Percentiles rank a stretch among this genome's conserved stretches.
Conservation (phyloP, 2,888 invertebrate species). For the Drosophila meridiana region DNA sequence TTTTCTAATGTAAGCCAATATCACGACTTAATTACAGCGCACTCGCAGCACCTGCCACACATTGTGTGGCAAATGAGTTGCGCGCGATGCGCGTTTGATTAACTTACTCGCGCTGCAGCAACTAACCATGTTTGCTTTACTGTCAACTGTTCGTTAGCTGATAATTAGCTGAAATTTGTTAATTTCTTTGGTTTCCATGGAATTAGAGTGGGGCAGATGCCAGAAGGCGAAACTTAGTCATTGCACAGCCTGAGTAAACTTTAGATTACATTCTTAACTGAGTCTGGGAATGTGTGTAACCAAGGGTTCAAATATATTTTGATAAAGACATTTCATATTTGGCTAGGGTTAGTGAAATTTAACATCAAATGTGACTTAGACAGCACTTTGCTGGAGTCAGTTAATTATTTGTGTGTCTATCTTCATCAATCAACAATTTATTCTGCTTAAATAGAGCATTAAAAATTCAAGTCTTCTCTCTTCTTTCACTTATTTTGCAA, state of each 20-base stretch:
- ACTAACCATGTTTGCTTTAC: not conserved
- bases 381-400: not conserved
- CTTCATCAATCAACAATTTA: not conserved
- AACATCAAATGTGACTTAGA: not conserved
- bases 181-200: not conserved
- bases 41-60: conserved; percentile 19
- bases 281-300: not conserved
- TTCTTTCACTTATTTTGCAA: too few species aligned
- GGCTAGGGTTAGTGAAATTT: not conserved
- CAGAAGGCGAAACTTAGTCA: not conserved
- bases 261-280: not conserved
- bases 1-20: conserved; percentile 29
- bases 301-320: not conserved
- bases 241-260: not conserved
- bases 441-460: not conserved
- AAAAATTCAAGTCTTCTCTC: too few species aligned
- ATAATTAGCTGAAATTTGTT: conserved; percentile 1
- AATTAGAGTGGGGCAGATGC: not conserved
- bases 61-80: conserved; percentile 22
- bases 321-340: not conserved
- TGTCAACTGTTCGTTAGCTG: not conserved
- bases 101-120: not conserved
- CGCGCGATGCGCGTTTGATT: conserved; percentile 8
- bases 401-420: not conserved
- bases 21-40: conserved; percentile 38